phyloP scores from a whole-genome alignment of 1,140 invertebrate species.

The Bombyx mori region ASM3026992v2 NC_085121.1:13866501-13867000 shows the following conservation, averaged over 20 bases:
- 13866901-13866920: constrained; percentile 40
- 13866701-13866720: constrained; percentile 42
- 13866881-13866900: constrained; percentile 58
- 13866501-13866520: no score
- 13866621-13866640: no score
- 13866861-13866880: constrained; percentile 49
- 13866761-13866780: constrained; percentile 37
- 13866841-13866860: constrained; percentile 38
- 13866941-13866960: constrained; percentile 70
- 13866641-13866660: no score
- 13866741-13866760: constrained; percentile 19
- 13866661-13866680: no score
- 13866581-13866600: no score
- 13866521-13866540: no score
- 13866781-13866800: constrained; percentile 45
- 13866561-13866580: no score
- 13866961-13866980: constrained; percentile 71
- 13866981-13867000: constrained; percentile 62
- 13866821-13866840: constrained; percentile 44
- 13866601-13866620: no score
- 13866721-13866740: constrained; percentile 31
- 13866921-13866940: constrained; percentile 68
- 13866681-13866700: neutral
- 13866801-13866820: constrained; percentile 35
- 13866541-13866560: no score